Conservation (phyloP, 2,113 vertebrate genomes). For the Pavo muticus region DNA sequence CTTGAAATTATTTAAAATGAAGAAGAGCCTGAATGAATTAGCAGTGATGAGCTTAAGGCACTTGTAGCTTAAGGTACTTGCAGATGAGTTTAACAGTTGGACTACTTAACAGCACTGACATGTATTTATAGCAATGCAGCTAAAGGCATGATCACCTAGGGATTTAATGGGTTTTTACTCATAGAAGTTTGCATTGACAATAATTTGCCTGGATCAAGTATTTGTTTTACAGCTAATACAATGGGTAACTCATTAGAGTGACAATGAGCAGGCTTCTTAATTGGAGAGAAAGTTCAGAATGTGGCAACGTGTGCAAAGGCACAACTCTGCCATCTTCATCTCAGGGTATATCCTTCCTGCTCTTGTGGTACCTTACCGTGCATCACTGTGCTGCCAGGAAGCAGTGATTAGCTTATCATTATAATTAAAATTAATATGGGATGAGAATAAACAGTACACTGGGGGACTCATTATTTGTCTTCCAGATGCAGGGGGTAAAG, state of each 20-base stretch:
- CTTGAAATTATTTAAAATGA: conserved; percentile 33
- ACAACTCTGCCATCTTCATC: background rate
- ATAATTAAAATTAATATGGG: conserved; percentile 62
- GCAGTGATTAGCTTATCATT: conserved; percentile 59
- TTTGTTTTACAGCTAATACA: conserved; percentile 39
- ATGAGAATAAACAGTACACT: conserved; percentile 65
- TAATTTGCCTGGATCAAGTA: conserved; percentile 15
- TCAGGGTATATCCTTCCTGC: background rate
- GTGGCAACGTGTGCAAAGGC: background rate
- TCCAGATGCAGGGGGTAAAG: conserved; percentile 73
- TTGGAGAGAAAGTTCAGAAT: background rate
- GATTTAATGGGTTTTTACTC: conserved; percentile 21
- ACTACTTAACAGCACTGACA: background rate
- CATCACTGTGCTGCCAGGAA: conserved; percentile 34
- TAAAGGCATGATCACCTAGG: conserved; percentile 22
- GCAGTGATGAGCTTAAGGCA: conserved; percentile 27
- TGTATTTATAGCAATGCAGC: conserved; percentile 57
- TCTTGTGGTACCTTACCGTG: background rate
- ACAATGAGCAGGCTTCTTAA: conserved; percentile 20
- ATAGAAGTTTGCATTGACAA: conserved; percentile 8
- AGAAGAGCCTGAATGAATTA: conserved; percentile 8
- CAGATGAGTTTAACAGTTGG: conserved; percentile 73
- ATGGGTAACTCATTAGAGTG: background rate
- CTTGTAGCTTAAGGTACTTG: background rate
- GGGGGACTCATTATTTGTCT: conserved; percentile 80